phyloP scores from a whole-genome alignment of 2,113 vertebrate species.

The Coptodon bakossiorum region DNA sequence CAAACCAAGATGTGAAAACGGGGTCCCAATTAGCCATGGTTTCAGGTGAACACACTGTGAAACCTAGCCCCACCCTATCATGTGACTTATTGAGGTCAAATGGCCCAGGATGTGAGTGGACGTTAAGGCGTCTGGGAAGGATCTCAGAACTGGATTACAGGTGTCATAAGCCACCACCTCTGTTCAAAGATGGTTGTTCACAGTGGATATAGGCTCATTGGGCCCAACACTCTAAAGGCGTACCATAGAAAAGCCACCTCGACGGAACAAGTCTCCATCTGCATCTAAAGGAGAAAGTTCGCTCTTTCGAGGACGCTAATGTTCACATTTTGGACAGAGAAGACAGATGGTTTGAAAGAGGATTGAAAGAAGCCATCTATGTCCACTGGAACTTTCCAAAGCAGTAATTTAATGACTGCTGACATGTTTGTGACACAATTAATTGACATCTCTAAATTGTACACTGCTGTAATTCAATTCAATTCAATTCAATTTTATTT shows the following conservation, averaged over 20 bases:
- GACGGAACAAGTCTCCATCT: neutral
- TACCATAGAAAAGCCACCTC: neutral
- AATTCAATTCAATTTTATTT: no score
- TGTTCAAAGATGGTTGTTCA: neutral
- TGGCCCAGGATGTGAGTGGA: neutral
- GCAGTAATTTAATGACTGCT: neutral
- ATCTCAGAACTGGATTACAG: neutral
- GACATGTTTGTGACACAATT: neutral
- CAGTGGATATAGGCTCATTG: neutral
- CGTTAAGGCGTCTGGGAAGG: neutral
- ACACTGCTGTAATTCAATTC: neutral
- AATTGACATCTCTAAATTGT: neutral
- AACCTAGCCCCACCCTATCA: fast-evolving
- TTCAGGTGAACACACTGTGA: neutral
- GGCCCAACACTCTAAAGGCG: neutral
- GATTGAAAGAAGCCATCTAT: neutral
- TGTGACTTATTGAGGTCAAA: neutral
- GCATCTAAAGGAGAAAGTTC: neutral
- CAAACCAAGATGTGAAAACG: neutral
- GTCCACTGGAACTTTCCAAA: neutral
- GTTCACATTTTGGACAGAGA: neutral
- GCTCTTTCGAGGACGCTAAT: neutral
- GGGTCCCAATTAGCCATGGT: neutral
- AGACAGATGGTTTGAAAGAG: neutral
- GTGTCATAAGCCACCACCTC: neutral